Evolutionary conservation across 2,113 vertebrate genomes (phyloP).

Genomic region (Oreotrochilus melanogaster): DNA sequence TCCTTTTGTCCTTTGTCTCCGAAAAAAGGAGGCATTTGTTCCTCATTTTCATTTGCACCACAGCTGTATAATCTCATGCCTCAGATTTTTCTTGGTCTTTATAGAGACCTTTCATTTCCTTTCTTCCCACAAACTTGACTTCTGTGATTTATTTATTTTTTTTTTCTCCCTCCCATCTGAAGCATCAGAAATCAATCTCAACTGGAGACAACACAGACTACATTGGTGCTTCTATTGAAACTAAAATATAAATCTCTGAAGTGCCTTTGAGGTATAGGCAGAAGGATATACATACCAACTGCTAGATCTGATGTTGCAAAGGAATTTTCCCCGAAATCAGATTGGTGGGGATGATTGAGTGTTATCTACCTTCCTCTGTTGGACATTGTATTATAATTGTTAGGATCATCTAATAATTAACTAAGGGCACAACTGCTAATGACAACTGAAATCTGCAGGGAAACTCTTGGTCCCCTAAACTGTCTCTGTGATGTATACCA

Average conservation of each 20-base stretch:
- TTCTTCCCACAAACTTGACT: not conserved
- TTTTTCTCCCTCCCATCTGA: not conserved
- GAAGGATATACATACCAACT: not conserved
- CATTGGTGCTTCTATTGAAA: not conserved
- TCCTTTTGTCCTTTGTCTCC: not conserved
- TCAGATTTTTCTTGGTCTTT: not conserved
- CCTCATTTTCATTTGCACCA: not conserved
- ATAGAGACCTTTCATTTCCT: not conserved
- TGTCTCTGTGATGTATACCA: not conserved
- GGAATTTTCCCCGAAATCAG: not conserved
- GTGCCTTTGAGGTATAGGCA: not conserved
- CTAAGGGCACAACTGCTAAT: not conserved
- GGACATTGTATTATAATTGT: not conserved
- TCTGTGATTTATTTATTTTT: not conserved
- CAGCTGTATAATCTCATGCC: not conserved
- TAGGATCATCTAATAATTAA: not conserved
- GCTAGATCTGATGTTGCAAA: not conserved
- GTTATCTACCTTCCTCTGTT: not conserved
- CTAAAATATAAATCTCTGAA: not conserved
- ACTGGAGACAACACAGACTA: not conserved
- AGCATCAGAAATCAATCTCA: not conserved
- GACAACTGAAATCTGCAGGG: not conserved
- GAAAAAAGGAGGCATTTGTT: not conserved
- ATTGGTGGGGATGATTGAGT: accelerated
- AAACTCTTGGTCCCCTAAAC: not conserved